phyloP scores from a whole-genome alignment of 2,113 vertebrate genomes.

The Forbesichthys papilliferus region DNA sequence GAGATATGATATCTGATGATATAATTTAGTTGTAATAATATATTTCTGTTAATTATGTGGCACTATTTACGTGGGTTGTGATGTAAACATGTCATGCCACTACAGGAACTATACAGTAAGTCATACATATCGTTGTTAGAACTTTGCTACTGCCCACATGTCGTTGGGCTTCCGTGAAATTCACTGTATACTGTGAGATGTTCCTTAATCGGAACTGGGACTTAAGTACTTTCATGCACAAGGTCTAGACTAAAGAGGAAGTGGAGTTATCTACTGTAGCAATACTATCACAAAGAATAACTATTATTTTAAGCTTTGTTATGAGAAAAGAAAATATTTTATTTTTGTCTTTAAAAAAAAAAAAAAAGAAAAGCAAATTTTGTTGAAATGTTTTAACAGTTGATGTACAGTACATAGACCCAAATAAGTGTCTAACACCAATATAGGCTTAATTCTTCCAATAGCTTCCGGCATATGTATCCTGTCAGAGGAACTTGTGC shows the following conservation, averaged over 20 bases:
- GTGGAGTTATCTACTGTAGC: not conserved
- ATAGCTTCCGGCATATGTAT: constrained; percentile 14
- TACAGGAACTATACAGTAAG: not conserved
- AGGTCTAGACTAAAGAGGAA: not conserved
- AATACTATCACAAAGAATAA: not conserved
- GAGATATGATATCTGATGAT: too few species aligned
- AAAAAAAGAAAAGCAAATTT: not conserved
- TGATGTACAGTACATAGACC: constrained; percentile 31
- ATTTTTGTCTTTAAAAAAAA: not conserved
- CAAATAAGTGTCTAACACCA: constrained; percentile 35
- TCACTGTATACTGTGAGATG: not conserved
- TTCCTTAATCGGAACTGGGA: not conserved
- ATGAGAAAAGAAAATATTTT: too few species aligned
- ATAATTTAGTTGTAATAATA: not conserved
- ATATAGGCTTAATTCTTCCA: not conserved
- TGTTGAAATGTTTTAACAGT: too few species aligned
- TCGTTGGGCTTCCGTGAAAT: not conserved
- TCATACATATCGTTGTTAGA: not conserved
- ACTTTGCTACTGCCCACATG: constrained; percentile 3
- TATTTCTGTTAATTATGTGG: not conserved
- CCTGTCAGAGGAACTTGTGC: constrained; percentile 9
- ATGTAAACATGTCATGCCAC: not conserved
- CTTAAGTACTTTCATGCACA: not conserved
- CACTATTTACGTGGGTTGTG: constrained; percentile 2
- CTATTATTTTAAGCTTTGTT: not conserved